These are phyloP conservation scores for Coecobrya sp. DNA, from an alignment of 2,888 invertebrate species.

Conservation along the genomic window DNA sequence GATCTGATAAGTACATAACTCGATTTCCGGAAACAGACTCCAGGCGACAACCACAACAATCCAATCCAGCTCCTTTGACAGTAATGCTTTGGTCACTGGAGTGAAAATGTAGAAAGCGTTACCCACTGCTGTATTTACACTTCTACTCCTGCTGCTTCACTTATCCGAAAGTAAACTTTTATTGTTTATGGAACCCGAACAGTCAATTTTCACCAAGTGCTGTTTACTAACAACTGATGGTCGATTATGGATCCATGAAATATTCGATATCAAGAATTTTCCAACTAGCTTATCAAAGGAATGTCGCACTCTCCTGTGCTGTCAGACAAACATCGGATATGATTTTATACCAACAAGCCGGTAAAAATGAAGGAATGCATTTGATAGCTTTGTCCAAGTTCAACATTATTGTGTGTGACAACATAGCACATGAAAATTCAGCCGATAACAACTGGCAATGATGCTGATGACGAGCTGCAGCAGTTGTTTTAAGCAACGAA, in stretches of 20 bases:
- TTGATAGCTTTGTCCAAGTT: background rate
- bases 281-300: background rate
- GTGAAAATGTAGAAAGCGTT: background rate
- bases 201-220: background rate
- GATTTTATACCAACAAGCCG: background rate
- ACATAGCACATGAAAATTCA: background rate
- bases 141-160: background rate
- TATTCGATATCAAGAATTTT: background rate
- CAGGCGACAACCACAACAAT: background rate
- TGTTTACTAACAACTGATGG: background rate
- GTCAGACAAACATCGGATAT: background rate
- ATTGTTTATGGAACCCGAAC: background rate
- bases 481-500: slow-evolving; percentile 54
- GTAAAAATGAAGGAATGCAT: background rate
- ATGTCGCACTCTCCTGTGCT: background rate
- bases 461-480: background rate
- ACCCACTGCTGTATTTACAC: background rate
- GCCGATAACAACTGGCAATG: background rate
- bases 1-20: slow-evolving; percentile 18
- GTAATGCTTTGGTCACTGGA: background rate
- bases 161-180: background rate
- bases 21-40: background rate
- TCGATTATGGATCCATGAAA: background rate
- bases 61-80: background rate
- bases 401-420: background rate